Conservation (phyloP, 2,113 vertebrate species). For the Ondatra zibethicus region DNA sequence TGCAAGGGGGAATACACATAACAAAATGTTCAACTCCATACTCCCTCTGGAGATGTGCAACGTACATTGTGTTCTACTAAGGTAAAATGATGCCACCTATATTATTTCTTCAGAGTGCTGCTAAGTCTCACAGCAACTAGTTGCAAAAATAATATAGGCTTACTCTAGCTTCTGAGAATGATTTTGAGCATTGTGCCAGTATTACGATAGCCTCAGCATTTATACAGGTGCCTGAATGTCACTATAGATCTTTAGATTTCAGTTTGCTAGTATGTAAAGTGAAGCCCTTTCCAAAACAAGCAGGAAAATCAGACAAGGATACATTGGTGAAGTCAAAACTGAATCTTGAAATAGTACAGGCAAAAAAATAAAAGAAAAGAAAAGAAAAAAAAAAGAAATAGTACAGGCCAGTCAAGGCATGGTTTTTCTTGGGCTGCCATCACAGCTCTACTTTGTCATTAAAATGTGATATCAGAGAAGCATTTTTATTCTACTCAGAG, state of each 20-base stretch:
- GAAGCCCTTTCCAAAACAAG: not conserved
- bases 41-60: not conserved
- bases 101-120: not conserved
- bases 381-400: too few species aligned
- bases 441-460: not conserved
- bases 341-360: slow-evolving; percentile 31
- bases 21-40: not conserved
- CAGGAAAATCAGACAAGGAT: not conserved
- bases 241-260: slow-evolving; percentile 1
- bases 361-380: too few species aligned
- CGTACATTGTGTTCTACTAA: not conserved
- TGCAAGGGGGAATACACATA: not conserved
- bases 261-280: slow-evolving; percentile 12
- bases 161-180: not conserved
- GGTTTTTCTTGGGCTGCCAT: slow-evolving; percentile 21
- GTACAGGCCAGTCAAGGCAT: not conserved
- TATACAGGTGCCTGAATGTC: not conserved
- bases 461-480: not conserved
- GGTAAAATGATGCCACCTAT: not conserved
- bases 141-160: slow-evolving; percentile 16
- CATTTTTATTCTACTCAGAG: not conserved
- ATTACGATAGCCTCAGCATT: not conserved
- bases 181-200: not conserved
- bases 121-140: not conserved
- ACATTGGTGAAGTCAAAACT: slow-evolving; percentile 25